Base-by-base conservation (phyloP, 2,113 vertebrate species). In the Semnornis frantzii region DNA sequence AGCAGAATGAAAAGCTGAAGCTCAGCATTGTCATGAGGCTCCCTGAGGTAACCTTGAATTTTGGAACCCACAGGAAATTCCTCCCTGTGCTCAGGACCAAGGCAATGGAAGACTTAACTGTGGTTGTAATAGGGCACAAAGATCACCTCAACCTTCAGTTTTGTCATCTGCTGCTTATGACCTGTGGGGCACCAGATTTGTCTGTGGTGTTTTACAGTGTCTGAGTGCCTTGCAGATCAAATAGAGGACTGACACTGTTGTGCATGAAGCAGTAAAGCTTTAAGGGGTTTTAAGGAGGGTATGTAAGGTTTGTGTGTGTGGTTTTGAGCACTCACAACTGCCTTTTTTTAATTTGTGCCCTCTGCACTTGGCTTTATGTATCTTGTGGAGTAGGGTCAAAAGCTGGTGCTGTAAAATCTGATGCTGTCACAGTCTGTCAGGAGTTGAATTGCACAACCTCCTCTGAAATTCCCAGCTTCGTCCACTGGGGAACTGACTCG, bases 21-120 rank as follows among this genome's bases (percentile, higher is more conserved):
- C 98, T 99, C 95, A 98, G 99, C 95, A 98, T 99, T 84, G 94
- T 99, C 18, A 98, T 97, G 73, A 98, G 99, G 86, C 98, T 99
- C 90, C 98, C 99, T 6, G 97, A 98, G 99, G 99, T 99, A 98
- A 87, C 10, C 46, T 57, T 70, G 44, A 42, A n/a, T 68, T 80
- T 94, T 93, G 52, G 37, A 92, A 69, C 65, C 7, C 2, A 31
- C 82, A 44, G 54, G 13, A 68, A 82, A 34, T 57, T 83, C 11
- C 2, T 79, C 39, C 37, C 5, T 74, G 10, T 69, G 21, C 28
- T 19, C n/a, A 82, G 33, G 31, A 27, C 84, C 27, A 77, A 87
- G 48, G 20, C 57, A 82, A 2, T 34, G 23, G 64, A 78, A 76
- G 63, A 69, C 9, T 54, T 33, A 4, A 5, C 30, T 62, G 27